Conservation (phyloP, 2,797 vertebrate genomes). For the Trachops cirrhosus region DNA sequence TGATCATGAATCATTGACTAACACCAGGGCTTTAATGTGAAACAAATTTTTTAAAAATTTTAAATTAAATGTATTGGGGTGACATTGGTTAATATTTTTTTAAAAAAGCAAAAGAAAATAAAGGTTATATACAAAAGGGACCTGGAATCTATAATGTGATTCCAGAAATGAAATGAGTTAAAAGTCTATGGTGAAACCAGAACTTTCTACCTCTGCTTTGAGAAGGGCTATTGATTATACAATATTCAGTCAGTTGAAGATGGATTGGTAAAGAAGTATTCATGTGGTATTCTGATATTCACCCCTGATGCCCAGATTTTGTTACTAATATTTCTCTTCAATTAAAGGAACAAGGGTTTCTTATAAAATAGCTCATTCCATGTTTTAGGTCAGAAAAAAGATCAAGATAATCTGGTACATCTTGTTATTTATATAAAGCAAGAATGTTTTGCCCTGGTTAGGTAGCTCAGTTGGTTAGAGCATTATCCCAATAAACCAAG, state of each 20-base stretch:
- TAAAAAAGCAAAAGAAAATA: slow-evolving; percentile 71
- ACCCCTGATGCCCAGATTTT: background rate
- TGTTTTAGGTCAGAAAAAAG: background rate
- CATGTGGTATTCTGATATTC: background rate
- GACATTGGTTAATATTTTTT: background rate
- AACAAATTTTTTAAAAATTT: background rate
- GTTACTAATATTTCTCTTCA: background rate
- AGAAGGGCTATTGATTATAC: slow-evolving; percentile 54
- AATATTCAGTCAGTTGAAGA: slow-evolving; percentile 69
- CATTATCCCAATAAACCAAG: background rate
- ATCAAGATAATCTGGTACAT: background rate
- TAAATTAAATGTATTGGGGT: background rate
- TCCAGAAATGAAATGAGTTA: slow-evolving; percentile 58
- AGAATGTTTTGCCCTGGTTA: background rate
- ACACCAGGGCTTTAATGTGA: slow-evolving; percentile 81
- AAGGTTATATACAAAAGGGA: slow-evolving; percentile 78
- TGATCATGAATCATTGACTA: slow-evolving; percentile 64
- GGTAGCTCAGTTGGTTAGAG: background rate
- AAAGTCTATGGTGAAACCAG: slow-evolving; percentile 45
- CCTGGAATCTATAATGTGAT: slow-evolving; percentile 59
- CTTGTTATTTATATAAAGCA: background rate
- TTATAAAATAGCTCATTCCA: background rate
- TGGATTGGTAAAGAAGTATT: slow-evolving; percentile 4
- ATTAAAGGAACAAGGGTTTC: background rate
- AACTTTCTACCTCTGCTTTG: slow-evolving; percentile 66